Evolutionary conservation across 2,797 vertebrate genomes (phyloP), one percentile per base, ranked within the genome.

Genomic region (Spinibarbus caldwelli): DNA sequence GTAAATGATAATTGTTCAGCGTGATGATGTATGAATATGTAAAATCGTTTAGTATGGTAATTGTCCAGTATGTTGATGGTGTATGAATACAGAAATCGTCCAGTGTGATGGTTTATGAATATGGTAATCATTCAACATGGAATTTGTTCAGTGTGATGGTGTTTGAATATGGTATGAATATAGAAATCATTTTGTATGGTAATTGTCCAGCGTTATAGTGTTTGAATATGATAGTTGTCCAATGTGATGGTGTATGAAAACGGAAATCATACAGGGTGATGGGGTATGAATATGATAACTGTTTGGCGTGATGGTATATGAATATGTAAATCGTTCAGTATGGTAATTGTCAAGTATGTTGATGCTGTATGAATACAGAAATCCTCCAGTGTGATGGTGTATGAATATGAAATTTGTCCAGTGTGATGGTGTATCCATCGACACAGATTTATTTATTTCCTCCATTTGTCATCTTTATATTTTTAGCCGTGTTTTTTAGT

Each of bases 241-340:
- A n/a, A 11, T 15, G 6, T 38, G 67, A 41, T 68, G 66, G 66
- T 11, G 0, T 26, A 43, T 71, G 12, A n/a, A 38, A 23, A 68
- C 43, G 68, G 6, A 3, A 26, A 68, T 68, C 21, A 0, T 23
- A 1, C 66, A 21, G 34, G 10, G 15, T 23, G 34, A 68, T 36
- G 66, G 21, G 11, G 1, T 17, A 45, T 45, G 41, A 26, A 45
- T 71, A 45, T 71, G 68, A 10, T 3, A 70, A n/a, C 43, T 0
- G 0, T 26, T 8, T 5, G 0, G 4, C 15, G 17, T 7, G 38
- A n/a, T 14, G 36, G 68, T 7, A 0, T 14, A 14, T n/a, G 5
- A 70, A n/a, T 41, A 71, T 71, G 23, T 0, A 0, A 43, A 26
- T 71, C 0, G 3, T 43, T 2, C 38, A 7, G 38, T 15, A 8